A percentile compares a stretch with the other conserved stretches of the same genome.
Evolutionary conservation across 2,888 invertebrate species (phyloP).

Genomic region (Zygogramma bicolorata): DNA sequence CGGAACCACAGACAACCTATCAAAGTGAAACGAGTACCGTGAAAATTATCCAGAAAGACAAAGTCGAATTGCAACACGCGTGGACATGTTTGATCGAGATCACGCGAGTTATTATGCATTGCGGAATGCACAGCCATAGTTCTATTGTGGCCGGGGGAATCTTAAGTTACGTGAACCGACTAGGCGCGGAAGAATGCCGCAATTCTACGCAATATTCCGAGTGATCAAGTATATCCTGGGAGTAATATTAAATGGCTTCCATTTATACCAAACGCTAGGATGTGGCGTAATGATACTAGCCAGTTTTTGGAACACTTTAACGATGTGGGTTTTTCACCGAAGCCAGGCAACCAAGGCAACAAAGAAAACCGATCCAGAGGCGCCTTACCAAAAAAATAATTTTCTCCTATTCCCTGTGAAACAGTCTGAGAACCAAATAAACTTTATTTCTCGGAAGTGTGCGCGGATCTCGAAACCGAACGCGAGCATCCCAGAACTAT

Average conservation of each 20-base stretch:
- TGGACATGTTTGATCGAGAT: too few species aligned
- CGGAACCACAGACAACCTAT: slow-evolving; percentile 36
- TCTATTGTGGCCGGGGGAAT: too few species aligned
- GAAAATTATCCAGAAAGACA: slow-evolving; percentile 21
- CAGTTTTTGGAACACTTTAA: slow-evolving; percentile 30
- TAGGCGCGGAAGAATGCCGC: slow-evolving; percentile 33
- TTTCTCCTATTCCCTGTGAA: too few species aligned
- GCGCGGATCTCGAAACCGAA: too few species aligned
- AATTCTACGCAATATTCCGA: slow-evolving; percentile 31
- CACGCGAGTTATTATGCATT: too few species aligned
- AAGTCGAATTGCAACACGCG: slow-evolving; percentile 9
- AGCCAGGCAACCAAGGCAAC: background rate
- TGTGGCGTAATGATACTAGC: slow-evolving; percentile 30
- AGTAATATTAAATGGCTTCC: slow-evolving; percentile 30
- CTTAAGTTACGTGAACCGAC: slow-evolving; percentile 20
- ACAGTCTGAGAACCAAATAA: too few species aligned
- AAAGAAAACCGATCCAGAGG: background rate
- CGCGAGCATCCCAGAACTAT: background rate
- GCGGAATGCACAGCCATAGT: too few species aligned
- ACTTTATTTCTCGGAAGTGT: too few species aligned
- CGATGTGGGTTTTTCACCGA: slow-evolving; percentile 28
- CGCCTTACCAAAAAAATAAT: too few species aligned
- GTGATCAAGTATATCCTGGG: slow-evolving; percentile 27
- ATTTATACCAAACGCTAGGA: slow-evolving; percentile 30
- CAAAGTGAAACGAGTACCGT: slow-evolving; percentile 13